These are phyloP conservation scores for Rhagologus leucostigma DNA, from an alignment of 2,113 vertebrate species.

Conservation along the genomic window DNA sequence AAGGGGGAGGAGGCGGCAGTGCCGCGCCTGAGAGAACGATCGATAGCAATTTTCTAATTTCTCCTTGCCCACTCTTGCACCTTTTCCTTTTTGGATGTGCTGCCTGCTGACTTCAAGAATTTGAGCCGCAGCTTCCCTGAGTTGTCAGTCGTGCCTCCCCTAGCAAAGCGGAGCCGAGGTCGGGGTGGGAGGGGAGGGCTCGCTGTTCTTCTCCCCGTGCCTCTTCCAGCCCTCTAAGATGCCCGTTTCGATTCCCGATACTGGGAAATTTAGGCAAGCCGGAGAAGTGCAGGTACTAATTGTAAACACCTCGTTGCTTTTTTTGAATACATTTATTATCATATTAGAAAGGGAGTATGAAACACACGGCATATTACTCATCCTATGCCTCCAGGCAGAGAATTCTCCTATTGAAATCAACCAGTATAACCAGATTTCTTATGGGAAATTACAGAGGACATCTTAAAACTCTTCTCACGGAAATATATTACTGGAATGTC, in stretches of 20 bases:
- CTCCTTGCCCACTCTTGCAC: not conserved
- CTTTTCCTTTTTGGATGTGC: not conserved
- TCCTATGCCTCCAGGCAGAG: constrained; percentile 70
- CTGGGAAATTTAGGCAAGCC: constrained; percentile 18
- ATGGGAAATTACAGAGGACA: constrained; percentile 71
- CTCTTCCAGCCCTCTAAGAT: not conserved
- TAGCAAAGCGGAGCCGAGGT: not conserved
- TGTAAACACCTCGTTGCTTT: constrained; percentile 67
- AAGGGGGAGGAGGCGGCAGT: not conserved
- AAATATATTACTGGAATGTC: constrained; percentile 54
- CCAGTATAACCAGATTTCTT: constrained; percentile 78
- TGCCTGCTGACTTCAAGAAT: not conserved
- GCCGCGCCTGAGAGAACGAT: not conserved
- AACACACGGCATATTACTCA: constrained; percentile 69
- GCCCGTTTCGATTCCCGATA: not conserved
- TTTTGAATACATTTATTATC: constrained; percentile 66
- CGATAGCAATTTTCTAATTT: not conserved
- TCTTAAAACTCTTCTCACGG: constrained; percentile 63
- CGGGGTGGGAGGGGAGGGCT: not conserved
- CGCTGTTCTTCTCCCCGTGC: not conserved
- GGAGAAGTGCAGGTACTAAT: constrained; percentile 45
- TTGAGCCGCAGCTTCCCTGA: not conserved
- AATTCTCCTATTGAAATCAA: constrained; percentile 76
- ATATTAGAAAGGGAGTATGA: constrained; percentile 63
- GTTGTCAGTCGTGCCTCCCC: not conserved